Percentiles rank a stretch among this genome's conserved stretches.
These are phyloP conservation scores for Himalopsyche kuldschensis DNA, from an alignment of 2,888 invertebrate species.

Conservation along the genomic window DNA sequence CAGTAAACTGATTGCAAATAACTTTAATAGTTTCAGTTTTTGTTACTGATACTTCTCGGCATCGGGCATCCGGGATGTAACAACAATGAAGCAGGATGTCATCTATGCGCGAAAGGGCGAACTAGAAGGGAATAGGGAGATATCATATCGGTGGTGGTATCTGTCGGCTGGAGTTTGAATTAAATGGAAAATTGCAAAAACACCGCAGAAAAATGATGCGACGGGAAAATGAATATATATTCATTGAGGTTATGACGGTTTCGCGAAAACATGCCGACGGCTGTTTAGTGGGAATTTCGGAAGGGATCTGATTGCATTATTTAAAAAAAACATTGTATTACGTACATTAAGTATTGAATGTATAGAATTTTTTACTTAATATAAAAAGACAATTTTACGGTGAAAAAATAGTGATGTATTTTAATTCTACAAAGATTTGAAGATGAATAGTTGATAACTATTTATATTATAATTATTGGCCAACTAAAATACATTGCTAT, in stretches of 20 bases:
- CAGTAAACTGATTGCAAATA: too few species aligned
- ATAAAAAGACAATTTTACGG: too few species aligned
- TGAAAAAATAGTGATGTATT: too few species aligned
- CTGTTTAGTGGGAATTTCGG: not conserved
- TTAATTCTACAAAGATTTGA: too few species aligned
- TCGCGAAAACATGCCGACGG: not conserved
- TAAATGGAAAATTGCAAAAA: conserved; percentile 9
- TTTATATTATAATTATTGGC: too few species aligned
- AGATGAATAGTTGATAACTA: too few species aligned
- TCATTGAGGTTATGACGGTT: not conserved
- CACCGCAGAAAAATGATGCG: not conserved
- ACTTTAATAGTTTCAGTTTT: not conserved
- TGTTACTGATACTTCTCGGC: not conserved
- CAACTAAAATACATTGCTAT: too few species aligned
- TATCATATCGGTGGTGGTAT: not conserved
- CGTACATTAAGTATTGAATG: too few species aligned
- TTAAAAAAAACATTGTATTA: not conserved
- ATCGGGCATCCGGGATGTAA: not conserved
- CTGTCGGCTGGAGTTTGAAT: conserved; percentile 7
- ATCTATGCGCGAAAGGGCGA: conserved; percentile 18
- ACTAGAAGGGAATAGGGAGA: conserved; percentile 11
- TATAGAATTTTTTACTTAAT: too few species aligned
- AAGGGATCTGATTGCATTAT: not conserved
- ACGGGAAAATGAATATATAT: not conserved
- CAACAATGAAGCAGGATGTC: conserved; percentile 7